Base-by-base conservation (phyloP, 2,113 vertebrate genomes). In the Typhlomys cinereus region DNA sequence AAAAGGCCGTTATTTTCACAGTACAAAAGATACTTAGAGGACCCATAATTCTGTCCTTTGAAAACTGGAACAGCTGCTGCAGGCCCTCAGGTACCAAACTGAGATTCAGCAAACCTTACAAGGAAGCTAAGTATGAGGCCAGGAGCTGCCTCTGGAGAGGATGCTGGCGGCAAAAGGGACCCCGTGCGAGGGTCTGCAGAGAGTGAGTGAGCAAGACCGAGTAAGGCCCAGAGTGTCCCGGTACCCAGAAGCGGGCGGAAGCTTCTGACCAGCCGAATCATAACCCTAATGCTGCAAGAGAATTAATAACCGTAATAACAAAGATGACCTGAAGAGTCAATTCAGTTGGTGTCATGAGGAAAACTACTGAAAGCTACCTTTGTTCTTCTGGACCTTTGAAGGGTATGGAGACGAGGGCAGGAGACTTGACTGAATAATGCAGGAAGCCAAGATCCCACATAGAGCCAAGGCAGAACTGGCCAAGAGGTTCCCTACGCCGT, bases 11-110 rank as follows among this genome's bases (percentile, higher is more conserved):
- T 52, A 89, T 57, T 81, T 54, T 93, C 57, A 52, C 39, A 93
- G 57, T 34, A 14, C 83, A 74, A 90, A 92, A 88, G 48, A 89
- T 21, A 89, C 48, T 93, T 84, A 69, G 27, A 85, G 1, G 8
- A 80, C 41, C 74, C 5, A 83, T 84, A 90, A 84, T 14, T 89
- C 86, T 69, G 21, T 80, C 94, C 48, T 83, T 89, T 81, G 80
- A 87, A 95, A 93, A 90, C 0, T 62, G 50, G 29, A 90, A 25
- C 36, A 67, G 36, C 71, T 92, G 90, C 88, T 84, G 84, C 79
- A 86, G 52, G 76, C 54, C n/a, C 76, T 20, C 29, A 90, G 85
- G 75, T 34, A 36, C 50, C 31, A 34, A 34, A 13, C 8, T 66
- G 84, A 62, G 54, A 81, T 36, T 85, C 92, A 52, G 9, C 11